These are phyloP conservation scores for Drosophila maculinotata DNA, from an alignment of 2,888 invertebrate genomes.

Conservation along the genomic window DNA sequence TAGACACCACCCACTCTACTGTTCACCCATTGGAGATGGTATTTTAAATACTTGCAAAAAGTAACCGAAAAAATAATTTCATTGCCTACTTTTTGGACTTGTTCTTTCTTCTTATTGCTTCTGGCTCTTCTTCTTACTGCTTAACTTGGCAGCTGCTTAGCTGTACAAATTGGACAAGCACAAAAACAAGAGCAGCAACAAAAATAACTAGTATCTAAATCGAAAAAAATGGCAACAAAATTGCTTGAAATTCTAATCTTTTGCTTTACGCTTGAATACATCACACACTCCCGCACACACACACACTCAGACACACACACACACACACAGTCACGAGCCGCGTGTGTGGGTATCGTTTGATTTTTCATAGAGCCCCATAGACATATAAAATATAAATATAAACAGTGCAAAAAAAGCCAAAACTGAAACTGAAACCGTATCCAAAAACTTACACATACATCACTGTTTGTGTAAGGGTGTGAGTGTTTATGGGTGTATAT, in stretches of 20 bases:
- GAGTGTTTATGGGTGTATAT: constrained; percentile 7
- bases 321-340: not conserved
- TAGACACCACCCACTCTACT: not conserved
- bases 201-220: constrained; percentile 25
- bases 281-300: constrained; percentile 40
- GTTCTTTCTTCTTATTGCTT: constrained; percentile 1
- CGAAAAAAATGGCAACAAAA: constrained; percentile 44
- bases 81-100: constrained; percentile 43
- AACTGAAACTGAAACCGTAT: constrained; percentile 33
- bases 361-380: constrained; percentile 44
- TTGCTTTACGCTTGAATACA: constrained; percentile 75
- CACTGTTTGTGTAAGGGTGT: constrained; percentile 8
- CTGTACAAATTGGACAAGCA: constrained; percentile 63
- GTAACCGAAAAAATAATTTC: constrained; percentile 21
- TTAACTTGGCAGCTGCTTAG: constrained; percentile 68
- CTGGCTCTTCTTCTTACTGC: not conserved
- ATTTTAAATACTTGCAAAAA: constrained; percentile 52
- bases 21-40: no score
- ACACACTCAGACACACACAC: constrained; percentile 33
- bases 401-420: constrained; percentile 33
- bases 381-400: constrained; percentile 65
- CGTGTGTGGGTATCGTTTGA: constrained; percentile 38
- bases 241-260: constrained; percentile 75
- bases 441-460: constrained; percentile 36
- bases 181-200: constrained; percentile 23